These are phyloP conservation scores for Auanema freiburgensis DNA, from an alignment of 2,888 invertebrate genomes.

Conservation along the genomic window DNA sequence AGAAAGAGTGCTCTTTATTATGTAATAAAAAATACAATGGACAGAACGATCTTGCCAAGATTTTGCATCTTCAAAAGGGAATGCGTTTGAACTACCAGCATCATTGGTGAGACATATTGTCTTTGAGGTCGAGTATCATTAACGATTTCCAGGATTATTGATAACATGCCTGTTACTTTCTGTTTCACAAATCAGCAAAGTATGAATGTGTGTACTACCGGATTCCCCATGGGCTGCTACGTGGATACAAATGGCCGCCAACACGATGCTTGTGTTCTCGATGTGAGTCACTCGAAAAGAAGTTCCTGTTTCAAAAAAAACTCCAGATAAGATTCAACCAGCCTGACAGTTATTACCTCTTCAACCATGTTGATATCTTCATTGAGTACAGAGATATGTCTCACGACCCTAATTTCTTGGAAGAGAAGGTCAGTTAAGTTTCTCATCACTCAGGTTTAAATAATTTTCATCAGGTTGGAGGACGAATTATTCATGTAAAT, in stretches of 20 bases:
- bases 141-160: constrained; percentile 69
- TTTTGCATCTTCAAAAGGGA: constrained; percentile 84
- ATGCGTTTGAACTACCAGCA: constrained; percentile 95
- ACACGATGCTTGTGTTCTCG: constrained; percentile 69
- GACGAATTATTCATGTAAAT: constrained; percentile 77
- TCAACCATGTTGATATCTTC: constrained; percentile 92
- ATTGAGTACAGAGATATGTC: constrained; percentile 85
- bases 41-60: constrained; percentile 71
- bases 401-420: constrained; percentile 75
- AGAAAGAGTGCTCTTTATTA: constrained; percentile 69
- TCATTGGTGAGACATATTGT: constrained; percentile 76
- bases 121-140: neutral
- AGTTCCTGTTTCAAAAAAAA: neutral
- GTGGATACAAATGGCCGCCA: constrained; percentile 72
- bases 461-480: constrained; percentile 71
- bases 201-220: constrained; percentile 77
- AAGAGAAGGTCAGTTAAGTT: constrained; percentile 70
- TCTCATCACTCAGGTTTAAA: constrained; percentile 67
- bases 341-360: constrained; percentile 82
- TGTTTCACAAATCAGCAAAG: constrained; percentile 74
- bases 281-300: constrained; percentile 57
- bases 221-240: constrained; percentile 96
- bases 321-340: constrained; percentile 60
- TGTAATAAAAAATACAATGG: constrained; percentile 75
- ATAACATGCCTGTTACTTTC: constrained; percentile 99